A percentile compares a stretch with the other conserved stretches of the same genome.
Evolutionary conservation across 2,797 vertebrate species (phyloP).

Genomic region (Macropus fuliginosus): DNA sequence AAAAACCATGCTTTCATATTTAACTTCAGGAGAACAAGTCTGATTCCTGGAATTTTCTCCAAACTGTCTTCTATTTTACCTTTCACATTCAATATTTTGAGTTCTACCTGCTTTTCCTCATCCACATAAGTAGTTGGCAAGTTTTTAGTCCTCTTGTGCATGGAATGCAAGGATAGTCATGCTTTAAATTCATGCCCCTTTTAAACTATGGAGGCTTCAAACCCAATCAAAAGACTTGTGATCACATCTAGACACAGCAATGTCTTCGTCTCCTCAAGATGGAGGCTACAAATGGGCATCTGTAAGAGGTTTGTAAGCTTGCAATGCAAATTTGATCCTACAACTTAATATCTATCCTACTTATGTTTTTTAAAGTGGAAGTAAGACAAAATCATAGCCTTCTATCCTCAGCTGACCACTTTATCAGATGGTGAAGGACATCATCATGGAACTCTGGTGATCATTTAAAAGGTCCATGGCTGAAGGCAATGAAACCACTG

Average conservation of each 20-base stretch:
- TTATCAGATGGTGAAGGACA: neutral
- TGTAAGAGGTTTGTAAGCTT: neutral
- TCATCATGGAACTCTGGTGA: neutral
- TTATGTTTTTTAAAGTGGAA: neutral
- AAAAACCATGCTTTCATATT: neutral
- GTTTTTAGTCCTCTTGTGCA: slow-evolving; percentile 8
- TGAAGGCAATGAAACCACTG: neutral
- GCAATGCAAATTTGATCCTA: neutral
- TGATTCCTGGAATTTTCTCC: neutral
- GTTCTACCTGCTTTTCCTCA: neutral
- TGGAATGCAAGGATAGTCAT: neutral
- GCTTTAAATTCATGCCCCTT: neutral
- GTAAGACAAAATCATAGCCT: neutral
- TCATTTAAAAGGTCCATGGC: neutral
- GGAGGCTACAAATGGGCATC: neutral
- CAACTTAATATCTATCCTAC: neutral
- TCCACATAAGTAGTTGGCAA: neutral
- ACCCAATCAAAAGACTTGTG: neutral
- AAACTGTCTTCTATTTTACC: neutral
- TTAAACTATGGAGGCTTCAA: neutral
- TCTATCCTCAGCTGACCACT: slow-evolving; percentile 26
- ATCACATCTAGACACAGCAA: neutral
- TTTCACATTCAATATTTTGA: neutral
- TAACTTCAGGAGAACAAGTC: neutral
- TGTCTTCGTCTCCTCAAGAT: neutral